phyloP scores from a whole-genome alignment of 2,888 invertebrate genomes.

The Trachelus iudaicus region DNA sequence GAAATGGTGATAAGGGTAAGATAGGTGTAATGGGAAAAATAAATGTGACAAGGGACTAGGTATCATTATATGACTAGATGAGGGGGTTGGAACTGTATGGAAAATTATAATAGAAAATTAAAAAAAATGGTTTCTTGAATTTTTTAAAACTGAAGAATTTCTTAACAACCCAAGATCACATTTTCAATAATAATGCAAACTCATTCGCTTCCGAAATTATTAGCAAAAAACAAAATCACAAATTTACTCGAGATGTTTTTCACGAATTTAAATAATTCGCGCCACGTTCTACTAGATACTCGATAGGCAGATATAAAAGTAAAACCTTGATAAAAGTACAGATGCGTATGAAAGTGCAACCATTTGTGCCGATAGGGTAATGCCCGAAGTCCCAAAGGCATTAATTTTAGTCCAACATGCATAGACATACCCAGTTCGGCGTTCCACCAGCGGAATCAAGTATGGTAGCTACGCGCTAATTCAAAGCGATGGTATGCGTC shows the following conservation, averaged over 20 bases:
- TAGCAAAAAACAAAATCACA: not conserved
- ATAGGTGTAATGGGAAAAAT: not conserved
- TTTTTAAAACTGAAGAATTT: not conserved
- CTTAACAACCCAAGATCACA: not conserved
- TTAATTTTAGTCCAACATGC: not conserved
- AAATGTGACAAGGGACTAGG: not conserved
- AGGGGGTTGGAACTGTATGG: not conserved
- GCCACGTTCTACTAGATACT: not conserved
- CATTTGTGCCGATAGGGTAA: not conserved
- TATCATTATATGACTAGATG: not conserved
- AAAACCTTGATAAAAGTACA: not conserved
- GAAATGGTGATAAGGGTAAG: not conserved
- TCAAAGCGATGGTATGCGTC: constrained; percentile 46
- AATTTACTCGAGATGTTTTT: not conserved
- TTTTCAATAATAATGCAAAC: not conserved
- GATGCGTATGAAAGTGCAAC: not conserved
- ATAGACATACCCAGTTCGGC: not conserved
- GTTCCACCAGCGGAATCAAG: not conserved
- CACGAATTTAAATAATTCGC: not conserved
- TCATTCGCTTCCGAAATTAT: not conserved
- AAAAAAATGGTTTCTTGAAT: too few relatives aligned
- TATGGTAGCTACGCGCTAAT: constrained; percentile 26
- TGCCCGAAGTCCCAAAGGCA: not conserved
- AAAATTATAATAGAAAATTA: not conserved
- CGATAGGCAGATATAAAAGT: not conserved